Conservation (phyloP, 30 jellyfish, hydroid and myxozoan species). For the Catostylus mosaicus region DNA sequence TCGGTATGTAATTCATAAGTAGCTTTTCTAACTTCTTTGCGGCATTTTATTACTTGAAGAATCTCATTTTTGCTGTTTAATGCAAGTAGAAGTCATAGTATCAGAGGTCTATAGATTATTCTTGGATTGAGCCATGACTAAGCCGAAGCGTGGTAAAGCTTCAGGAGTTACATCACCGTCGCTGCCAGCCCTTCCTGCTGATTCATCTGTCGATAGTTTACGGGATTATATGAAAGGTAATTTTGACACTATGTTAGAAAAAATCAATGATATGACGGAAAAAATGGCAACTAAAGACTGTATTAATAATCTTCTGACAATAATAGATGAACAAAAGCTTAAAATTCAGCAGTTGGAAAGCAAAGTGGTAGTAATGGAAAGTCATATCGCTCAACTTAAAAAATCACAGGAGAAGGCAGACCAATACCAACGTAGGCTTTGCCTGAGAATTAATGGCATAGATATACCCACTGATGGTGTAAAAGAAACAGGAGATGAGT, state of each 20-base stretch:
- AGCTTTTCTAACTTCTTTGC: neutral
- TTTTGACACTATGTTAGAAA: slow-evolving; percentile 16
- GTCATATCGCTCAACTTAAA: slow-evolving; percentile 27
- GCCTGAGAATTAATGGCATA: slow-evolving; percentile 47
- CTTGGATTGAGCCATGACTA: slow-evolving; percentile 16
- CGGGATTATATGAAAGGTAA: slow-evolving; percentile 24
- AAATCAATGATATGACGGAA: slow-evolving; percentile 5
- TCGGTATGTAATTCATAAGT: neutral
- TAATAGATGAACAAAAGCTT: slow-evolving; percentile 21
- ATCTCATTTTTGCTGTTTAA: slow-evolving; percentile 3
- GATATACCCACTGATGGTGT: slow-evolving; percentile 24
- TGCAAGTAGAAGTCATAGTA: slow-evolving; percentile 1
- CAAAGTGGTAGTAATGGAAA: slow-evolving; percentile 25
- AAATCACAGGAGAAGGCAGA: slow-evolving; percentile 31
- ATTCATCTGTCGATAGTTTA: slow-evolving; percentile 13
- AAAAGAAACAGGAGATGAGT: slow-evolving; percentile 43
- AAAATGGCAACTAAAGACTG: slow-evolving; percentile 31
- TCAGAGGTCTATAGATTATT: slow-evolving; percentile 11
- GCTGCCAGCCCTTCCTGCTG: slow-evolving; percentile 17
- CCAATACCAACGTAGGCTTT: slow-evolving; percentile 35
- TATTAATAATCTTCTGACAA: slow-evolving; percentile 31
- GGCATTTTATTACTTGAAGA: neutral
- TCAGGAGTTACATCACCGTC: slow-evolving; percentile 11
- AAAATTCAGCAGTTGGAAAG: slow-evolving; percentile 31
- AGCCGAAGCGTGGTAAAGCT: slow-evolving; percentile 6